Evolutionary conservation across 2,888 invertebrate species (phyloP).

Genomic region (Mythimna loreyi): DNA sequence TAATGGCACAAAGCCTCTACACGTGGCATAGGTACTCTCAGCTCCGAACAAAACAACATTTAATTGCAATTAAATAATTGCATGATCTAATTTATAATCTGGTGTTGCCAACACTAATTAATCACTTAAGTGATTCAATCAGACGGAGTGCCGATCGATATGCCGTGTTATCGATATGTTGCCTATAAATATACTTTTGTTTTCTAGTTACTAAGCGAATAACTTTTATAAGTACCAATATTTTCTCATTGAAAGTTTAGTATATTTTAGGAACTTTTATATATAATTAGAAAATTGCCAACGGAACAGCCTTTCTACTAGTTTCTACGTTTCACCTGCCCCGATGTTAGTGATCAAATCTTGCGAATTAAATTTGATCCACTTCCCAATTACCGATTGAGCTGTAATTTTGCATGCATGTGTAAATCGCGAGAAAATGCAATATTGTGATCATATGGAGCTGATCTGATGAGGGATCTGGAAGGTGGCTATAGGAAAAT

Average conservation of each 20-base stretch:
- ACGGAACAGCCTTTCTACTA: no score
- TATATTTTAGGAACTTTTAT: neutral
- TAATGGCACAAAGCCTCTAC: slow-evolving; percentile 34
- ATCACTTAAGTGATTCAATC: slow-evolving; percentile 64
- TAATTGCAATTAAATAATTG: slow-evolving; percentile 53
- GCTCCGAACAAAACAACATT: slow-evolving; percentile 27
- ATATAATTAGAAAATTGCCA: neutral
- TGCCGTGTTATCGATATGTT: slow-evolving; percentile 32
- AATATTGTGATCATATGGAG: no score
- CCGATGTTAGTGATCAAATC: no score
- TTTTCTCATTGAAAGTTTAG: neutral
- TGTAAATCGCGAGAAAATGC: no score
- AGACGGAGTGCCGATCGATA: slow-evolving; percentile 54
- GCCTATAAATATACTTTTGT: slow-evolving; percentile 20
- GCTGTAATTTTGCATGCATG: no score
- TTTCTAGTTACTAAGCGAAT: slow-evolving; percentile 12
- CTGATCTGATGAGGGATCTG: no score
- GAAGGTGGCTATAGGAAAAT: no score
- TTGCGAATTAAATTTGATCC: no score
- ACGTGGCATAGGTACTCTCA: slow-evolving; percentile 13
- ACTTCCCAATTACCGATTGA: no score
- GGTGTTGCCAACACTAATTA: slow-evolving; percentile 46
- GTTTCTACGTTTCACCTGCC: no score
- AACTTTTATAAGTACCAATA: neutral
- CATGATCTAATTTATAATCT: slow-evolving; percentile 42